Evolutionary conservation across 2,113 vertebrate genomes (phyloP).

Genomic region (Sinocyclocheilus rhinocerous): DNA sequence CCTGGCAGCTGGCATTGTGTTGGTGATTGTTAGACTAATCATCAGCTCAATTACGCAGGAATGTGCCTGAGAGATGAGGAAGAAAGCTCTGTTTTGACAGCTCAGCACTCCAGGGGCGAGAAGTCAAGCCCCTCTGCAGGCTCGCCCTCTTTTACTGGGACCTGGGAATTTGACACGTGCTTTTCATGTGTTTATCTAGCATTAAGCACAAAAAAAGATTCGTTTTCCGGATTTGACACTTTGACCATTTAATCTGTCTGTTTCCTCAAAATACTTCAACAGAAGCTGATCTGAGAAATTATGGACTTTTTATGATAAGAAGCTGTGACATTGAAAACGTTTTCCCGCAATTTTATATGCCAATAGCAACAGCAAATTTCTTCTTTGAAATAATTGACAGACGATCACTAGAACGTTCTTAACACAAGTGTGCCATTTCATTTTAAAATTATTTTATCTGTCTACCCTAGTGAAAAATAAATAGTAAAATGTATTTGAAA

Average conservation of each 20-base stretch:
- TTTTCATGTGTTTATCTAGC: conserved; percentile 2
- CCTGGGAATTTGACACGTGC: not conserved
- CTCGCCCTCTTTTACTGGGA: not conserved
- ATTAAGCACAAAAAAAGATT: not conserved
- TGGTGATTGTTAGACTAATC: conserved; percentile 81
- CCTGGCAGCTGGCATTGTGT: conserved; percentile 80
- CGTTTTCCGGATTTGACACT: not conserved
- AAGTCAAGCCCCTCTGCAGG: conserved; percentile 57
- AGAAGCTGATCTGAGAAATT: not conserved
- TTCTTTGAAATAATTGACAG: no score
- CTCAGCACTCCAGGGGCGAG: conserved; percentile 65
- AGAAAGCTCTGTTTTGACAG: conserved; percentile 77
- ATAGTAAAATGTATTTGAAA: no score
- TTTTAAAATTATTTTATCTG: no score
- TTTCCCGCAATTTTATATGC: not conserved
- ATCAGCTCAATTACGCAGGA: conserved; percentile 83
- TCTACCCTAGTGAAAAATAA: no score
- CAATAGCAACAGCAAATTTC: not conserved
- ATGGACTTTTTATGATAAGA: not conserved
- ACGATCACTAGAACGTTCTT: no score
- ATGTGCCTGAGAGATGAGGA: conserved; percentile 71
- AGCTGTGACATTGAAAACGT: not conserved
- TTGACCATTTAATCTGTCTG: not conserved
- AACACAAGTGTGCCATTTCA: not conserved
- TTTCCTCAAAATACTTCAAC: not conserved